These are phyloP conservation scores for Hanleya hanleyi DNA, from an alignment of 2,888 invertebrate species.

Conservation along the genomic window DNA sequence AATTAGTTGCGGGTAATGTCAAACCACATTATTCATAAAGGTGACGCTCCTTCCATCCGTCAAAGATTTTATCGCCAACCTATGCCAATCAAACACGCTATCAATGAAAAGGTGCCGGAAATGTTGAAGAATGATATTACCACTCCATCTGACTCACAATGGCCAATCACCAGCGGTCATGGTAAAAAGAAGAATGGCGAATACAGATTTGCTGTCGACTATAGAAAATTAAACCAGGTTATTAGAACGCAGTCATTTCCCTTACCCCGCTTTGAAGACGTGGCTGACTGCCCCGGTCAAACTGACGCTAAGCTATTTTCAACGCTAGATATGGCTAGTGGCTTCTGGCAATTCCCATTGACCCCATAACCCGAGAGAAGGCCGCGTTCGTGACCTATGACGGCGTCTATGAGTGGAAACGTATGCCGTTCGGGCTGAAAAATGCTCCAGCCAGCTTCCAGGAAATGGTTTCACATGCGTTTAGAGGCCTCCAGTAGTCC, in stretches of 20 bases:
- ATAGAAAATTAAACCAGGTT: not conserved
- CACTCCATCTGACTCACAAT: not conserved
- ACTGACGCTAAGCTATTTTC: not conserved
- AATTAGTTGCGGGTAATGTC: no score
- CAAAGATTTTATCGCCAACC: no score
- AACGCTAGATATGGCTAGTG: constrained; percentile 3
- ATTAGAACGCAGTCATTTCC: not conserved
- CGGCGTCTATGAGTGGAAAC: constrained; percentile 10
- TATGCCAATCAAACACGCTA: no score
- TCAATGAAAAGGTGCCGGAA: not conserved
- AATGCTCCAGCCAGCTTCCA: constrained; percentile 16
- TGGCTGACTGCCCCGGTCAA: constrained; percentile 10
- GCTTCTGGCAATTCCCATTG: constrained; percentile 7
- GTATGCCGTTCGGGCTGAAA: constrained; percentile 19
- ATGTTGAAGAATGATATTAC: not conserved
- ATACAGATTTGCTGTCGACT: not conserved
- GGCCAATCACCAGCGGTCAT: not conserved
- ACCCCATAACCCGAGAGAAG: constrained; percentile 10
- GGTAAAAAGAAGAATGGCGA: constrained; percentile 11
- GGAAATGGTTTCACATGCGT: constrained; percentile 12
- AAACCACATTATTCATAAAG: no score
- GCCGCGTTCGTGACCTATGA: constrained; percentile 12
- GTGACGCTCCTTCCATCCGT: no score
- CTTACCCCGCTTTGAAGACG: constrained; percentile 5
- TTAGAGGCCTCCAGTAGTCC: constrained; percentile 23